These are phyloP conservation scores for Phalloptychus januarius DNA, from an alignment of 2,797 vertebrate species.

Conservation along the genomic window DNA sequence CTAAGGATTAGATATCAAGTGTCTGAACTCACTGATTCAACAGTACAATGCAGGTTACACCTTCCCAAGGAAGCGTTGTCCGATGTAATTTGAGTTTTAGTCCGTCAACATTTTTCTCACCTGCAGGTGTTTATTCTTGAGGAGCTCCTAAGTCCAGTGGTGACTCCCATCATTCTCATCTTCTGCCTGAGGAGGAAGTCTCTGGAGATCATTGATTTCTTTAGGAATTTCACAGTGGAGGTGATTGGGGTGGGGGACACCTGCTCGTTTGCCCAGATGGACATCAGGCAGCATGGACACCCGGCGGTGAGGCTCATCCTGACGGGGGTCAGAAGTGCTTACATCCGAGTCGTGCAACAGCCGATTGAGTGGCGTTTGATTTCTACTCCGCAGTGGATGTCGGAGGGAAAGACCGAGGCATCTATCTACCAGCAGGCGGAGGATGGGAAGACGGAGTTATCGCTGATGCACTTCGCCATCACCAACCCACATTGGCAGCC, in stretches of 20 bases:
- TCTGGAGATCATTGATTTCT: slow-evolving; percentile 97
- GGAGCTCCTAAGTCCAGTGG: slow-evolving; percentile 94
- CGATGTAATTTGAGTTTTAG: neutral
- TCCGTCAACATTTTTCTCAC: neutral
- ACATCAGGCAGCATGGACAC: slow-evolving; percentile 96
- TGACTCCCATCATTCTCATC: slow-evolving; percentile 96
- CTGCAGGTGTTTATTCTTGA: slow-evolving; percentile 94
- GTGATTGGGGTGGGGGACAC: slow-evolving; percentile 96
- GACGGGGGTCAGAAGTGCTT: neutral
- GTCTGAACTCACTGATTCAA: neutral
- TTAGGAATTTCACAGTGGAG: slow-evolving; percentile 97
- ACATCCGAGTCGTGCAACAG: neutral
- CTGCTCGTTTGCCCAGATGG: slow-evolving; percentile 99
- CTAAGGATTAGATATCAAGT: slow-evolving; percentile 17
- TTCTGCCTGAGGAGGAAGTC: slow-evolving; percentile 93
- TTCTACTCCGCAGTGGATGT: slow-evolving; percentile 88
- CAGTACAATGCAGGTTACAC: neutral
- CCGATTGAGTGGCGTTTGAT: slow-evolving; percentile 1
- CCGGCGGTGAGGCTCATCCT: slow-evolving; percentile 83
- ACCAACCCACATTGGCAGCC: slow-evolving; percentile 98
- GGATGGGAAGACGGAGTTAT: slow-evolving; percentile 96
- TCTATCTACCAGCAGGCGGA: slow-evolving; percentile 98
- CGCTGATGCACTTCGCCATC: slow-evolving; percentile 99
- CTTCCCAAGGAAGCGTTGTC: neutral
- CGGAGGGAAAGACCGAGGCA: slow-evolving; percentile 94